Evolutionary conservation across 2,888 invertebrate genomes (phyloP).

Genomic region (Polietes domitor): DNA sequence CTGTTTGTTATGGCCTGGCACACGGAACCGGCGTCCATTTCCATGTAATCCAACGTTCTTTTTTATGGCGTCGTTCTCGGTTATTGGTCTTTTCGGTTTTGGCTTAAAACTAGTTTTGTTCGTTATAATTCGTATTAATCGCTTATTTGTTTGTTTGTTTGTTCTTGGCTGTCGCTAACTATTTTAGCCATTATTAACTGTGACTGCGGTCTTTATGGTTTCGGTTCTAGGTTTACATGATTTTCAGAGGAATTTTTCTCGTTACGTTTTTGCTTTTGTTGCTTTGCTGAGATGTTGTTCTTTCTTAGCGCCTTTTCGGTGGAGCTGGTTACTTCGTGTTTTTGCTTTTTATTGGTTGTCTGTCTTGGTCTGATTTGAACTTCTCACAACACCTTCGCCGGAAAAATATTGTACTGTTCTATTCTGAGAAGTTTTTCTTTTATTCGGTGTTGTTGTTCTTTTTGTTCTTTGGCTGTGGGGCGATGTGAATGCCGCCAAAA

Average conservation of each 20-base stretch:
- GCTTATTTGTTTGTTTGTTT: slow-evolving; percentile 35
- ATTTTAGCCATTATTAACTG: slow-evolving; percentile 47
- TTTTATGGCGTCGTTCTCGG: slow-evolving; percentile 19
- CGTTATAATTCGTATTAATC: slow-evolving; percentile 62
- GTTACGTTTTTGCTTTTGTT: no score
- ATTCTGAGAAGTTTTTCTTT: slow-evolving; percentile 52
- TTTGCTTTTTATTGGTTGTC: not conserved
- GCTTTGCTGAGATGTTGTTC: not conserved
- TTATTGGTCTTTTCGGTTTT: slow-evolving; percentile 28
- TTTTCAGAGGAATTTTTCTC: slow-evolving; percentile 58
- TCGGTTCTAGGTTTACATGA: slow-evolving; percentile 60
- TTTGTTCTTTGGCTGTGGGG: not conserved
- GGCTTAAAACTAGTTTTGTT: slow-evolving; percentile 60
- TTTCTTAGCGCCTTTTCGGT: slow-evolving; percentile 53
- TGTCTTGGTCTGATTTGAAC: slow-evolving; percentile 22
- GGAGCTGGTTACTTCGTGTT: slow-evolving; percentile 31
- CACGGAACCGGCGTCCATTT: slow-evolving; percentile 63
- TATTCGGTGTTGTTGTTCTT: not conserved
- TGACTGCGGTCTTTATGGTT: slow-evolving; percentile 8
- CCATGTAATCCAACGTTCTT: slow-evolving; percentile 62
- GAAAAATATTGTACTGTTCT: slow-evolving; percentile 44
- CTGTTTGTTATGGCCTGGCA: slow-evolving; percentile 50
- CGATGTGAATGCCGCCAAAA: slow-evolving; percentile 13
- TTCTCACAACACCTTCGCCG: slow-evolving; percentile 63
- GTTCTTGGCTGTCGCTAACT: slow-evolving; percentile 25